Conservation (phyloP, 2,888 invertebrate species). For the Belgica antarctica region DNA sequence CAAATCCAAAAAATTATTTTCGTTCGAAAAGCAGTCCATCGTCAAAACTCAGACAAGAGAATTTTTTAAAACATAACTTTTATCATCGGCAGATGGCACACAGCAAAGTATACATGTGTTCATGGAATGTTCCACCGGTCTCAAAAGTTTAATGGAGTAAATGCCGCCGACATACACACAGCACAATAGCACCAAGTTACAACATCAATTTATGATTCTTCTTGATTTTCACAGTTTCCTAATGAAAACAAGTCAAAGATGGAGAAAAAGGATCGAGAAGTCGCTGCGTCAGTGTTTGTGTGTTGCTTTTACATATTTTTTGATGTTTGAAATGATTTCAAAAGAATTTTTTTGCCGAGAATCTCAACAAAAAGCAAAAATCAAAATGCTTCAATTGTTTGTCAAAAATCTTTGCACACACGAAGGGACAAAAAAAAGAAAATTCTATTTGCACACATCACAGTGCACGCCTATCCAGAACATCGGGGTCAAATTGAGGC, state of each 20-base stretch:
- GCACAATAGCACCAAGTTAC: not conserved
- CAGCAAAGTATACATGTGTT: not conserved
- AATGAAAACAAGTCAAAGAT: not conserved
- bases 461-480: too few relatives aligned
- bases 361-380: not conserved
- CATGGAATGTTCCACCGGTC: not conserved
- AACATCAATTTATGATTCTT: not conserved
- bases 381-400: not conserved
- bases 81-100: conserved; percentile 26
- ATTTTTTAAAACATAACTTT: conserved; percentile 9
- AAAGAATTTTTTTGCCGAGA: not conserved
- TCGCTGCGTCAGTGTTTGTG: not conserved
- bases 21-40: not conserved
- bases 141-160: conserved; percentile 14
- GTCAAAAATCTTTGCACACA: not conserved
- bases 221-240: not conserved
- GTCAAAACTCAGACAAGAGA: too few relatives aligned
- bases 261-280: not conserved
- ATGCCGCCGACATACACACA: conserved; percentile 25
- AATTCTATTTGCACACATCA: not conserved
- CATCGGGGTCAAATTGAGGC: not conserved
- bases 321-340: not conserved
- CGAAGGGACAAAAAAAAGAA: not conserved
- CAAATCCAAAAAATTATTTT: conserved; percentile 11
- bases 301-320: not conserved